Percentiles rank a stretch among this genome's conserved stretches.
Conservation (phyloP, 2,888 invertebrate genomes). For the Melanostoma scalare region DNA sequence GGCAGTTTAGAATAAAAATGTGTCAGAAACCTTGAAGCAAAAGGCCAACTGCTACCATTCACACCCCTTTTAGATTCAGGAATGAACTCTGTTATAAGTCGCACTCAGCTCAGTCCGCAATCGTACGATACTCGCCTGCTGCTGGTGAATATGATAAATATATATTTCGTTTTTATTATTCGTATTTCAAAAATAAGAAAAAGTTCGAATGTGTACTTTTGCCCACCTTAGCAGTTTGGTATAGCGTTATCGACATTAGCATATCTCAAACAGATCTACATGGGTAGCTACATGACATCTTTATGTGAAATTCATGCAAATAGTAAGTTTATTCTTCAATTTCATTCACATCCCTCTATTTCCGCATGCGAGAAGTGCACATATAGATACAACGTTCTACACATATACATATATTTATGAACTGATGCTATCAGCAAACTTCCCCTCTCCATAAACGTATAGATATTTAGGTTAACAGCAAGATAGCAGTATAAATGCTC, state of each 20-base stretch:
- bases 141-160: conserved; percentile 20
- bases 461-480: conserved; percentile 60
- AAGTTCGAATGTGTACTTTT: conserved; percentile 6
- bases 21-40: conserved; percentile 21
- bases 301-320: conserved; percentile 81
- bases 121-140: not conserved
- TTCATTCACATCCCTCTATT: conserved; percentile 49
- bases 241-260: conserved; percentile 58
- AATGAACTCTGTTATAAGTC: conserved; percentile 15
- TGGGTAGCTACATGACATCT: conserved; percentile 78
- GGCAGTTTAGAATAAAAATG: conserved; percentile 15
- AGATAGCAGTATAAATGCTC: conserved; percentile 5
- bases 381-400: not conserved
- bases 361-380: conserved; percentile 46
- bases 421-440: conserved; percentile 68
- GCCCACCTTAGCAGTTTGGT: conserved; percentile 37
- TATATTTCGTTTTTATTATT: too few relatives aligned
- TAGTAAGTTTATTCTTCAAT: conserved; percentile 74
- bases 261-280: conserved; percentile 74
- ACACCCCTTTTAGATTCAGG: conserved; percentile 20
- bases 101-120: not conserved
- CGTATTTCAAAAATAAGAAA: conserved; percentile 21
- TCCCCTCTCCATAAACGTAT: conserved; percentile 49
- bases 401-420: conserved; percentile 13
- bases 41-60: conserved; percentile 26